These are phyloP conservation scores for Eupithecia pulchellata DNA, from an alignment of 2,888 invertebrate species.

Conservation along the genomic window DNA sequence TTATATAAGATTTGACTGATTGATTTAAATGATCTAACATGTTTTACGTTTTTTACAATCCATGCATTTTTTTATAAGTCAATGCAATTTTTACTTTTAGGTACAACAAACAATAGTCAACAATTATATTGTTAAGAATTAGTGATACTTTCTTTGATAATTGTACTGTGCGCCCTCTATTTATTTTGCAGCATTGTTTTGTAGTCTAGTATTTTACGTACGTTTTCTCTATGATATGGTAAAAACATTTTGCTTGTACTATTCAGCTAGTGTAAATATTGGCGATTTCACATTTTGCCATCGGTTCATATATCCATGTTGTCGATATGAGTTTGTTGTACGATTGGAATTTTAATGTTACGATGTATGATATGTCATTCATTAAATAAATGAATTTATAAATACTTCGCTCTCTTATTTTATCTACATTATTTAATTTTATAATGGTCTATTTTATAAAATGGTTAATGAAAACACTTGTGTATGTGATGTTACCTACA, in stretches of 20 bases:
- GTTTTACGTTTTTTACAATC: slow-evolving; percentile 65
- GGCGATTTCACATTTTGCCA: slow-evolving; percentile 43
- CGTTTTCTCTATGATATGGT: slow-evolving; percentile 21
- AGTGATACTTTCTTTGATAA: slow-evolving; percentile 48
- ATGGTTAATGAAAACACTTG: neutral
- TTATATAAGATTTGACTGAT: slow-evolving; percentile 78
- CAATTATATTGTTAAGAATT: slow-evolving; percentile 55
- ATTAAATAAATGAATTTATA: slow-evolving; percentile 72
- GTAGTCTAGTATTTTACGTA: slow-evolving; percentile 15
- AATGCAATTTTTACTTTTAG: slow-evolving; percentile 63
- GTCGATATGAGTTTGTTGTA: slow-evolving; percentile 60
- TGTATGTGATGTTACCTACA: neutral
- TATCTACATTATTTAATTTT: neutral
- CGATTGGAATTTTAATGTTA: slow-evolving; percentile 70
- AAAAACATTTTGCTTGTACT: slow-evolving; percentile 53
- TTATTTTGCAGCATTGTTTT: slow-evolving; percentile 55
- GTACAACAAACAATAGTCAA: slow-evolving; percentile 68
- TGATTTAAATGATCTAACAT: slow-evolving; percentile 72
- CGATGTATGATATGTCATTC: slow-evolving; percentile 67
- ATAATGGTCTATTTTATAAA: neutral
- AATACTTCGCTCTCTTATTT: slow-evolving; percentile 44
- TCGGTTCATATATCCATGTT: slow-evolving; percentile 50
- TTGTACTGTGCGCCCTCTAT: slow-evolving; percentile 53
- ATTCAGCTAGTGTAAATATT: slow-evolving; percentile 52
- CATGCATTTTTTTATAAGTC: slow-evolving; percentile 68